Evolutionary conservation across 2,797 vertebrate genomes (phyloP), one percentile per base, ranked within the genome.

Genomic region (Phataginus tetradactyla): DNA sequence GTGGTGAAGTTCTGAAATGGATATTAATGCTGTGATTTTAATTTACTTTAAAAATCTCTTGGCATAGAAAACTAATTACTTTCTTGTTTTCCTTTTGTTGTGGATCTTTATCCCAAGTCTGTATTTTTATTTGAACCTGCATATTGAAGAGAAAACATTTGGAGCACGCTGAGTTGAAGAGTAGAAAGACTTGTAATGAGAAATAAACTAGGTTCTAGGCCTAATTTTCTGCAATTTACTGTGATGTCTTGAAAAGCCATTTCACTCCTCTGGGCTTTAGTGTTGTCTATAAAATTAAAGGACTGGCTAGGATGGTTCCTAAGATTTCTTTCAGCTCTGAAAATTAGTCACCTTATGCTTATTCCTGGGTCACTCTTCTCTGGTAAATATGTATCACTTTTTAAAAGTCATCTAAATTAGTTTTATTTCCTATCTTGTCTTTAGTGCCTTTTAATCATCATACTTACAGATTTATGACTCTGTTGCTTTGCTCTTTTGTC

Each of bases 11-110:
- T 85, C 75, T n/a, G 39, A 92, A 42, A 37, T 51, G 21, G 55
- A 72, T 86, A 72, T 80, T 71, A 49, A 78, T 53, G 59, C 64
- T 90, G 51, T 72, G 32, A 74, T 85, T 97, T 94, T 77, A 87
- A 77, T 72, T 66, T 49, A 55, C 32, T 5, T 85, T 45, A 64
- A 27, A 64, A 68, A 75, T 9, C 4, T 20, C 17, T 74, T 75
- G 39, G 17, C 57, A 21, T 88, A 64, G 23, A 92, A 57, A 92
- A 42, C 8, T 15, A 75, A 42, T 88, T 49, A 53, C 27, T 20
- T 53, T 49, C 81, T 81, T 51, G 3, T 32, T 64, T 94, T 71
- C 18, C 9, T 23, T 92, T 84, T 78, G 34, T n/a, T 94, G 51
- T 78, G 59, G 10, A 59, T 91, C 71, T 69, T 72, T 80, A 14